Evolutionary conservation across 1,140 invertebrate genomes (phyloP).

Genomic region (Drosophila yakuba): DNA sequence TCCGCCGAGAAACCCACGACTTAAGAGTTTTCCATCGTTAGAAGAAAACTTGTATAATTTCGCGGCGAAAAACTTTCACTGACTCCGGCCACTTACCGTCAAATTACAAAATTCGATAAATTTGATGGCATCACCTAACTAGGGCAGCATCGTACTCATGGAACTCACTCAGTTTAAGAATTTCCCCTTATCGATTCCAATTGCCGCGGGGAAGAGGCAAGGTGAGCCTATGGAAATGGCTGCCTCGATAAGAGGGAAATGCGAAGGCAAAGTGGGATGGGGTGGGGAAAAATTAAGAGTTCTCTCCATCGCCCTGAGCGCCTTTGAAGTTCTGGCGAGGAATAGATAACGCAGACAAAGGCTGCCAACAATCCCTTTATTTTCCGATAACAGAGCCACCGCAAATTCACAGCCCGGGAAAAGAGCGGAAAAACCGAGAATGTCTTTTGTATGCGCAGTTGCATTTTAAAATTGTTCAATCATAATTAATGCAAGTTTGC

Average conservation of each 20-base stretch:
- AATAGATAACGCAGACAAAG: slow-evolving; percentile 42
- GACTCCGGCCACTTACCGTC: slow-evolving; percentile 17
- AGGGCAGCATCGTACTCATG: slow-evolving; percentile 17
- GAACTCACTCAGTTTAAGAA: slow-evolving; percentile 1
- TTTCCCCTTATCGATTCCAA: slow-evolving; percentile 61
- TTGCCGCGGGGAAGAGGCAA: slow-evolving; percentile 32
- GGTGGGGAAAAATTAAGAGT: slow-evolving; percentile 56
- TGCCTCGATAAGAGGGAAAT: slow-evolving; percentile 55
- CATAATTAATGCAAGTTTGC: slow-evolving; percentile 82
- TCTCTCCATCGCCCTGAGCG: slow-evolving; percentile 54
- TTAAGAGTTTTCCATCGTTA: slow-evolving; percentile 16
- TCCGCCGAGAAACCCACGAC: not conserved
- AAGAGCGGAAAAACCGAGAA: slow-evolving; percentile 40
- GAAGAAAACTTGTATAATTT: slow-evolving; percentile 43
- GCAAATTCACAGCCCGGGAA: slow-evolving; percentile 34
- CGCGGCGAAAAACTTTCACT: slow-evolving; percentile 46
- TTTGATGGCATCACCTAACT: slow-evolving; percentile 38
- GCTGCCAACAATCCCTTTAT: slow-evolving; percentile 11
- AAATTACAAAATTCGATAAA: slow-evolving; percentile 58
- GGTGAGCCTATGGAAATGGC: slow-evolving; percentile 48
- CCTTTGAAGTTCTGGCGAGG: slow-evolving; percentile 67
- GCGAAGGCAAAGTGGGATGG: not conserved
- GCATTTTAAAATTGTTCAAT: slow-evolving; percentile 74
- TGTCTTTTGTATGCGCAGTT: slow-evolving; percentile 52
- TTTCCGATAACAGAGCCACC: slow-evolving; percentile 33